Conservation (phyloP, 2,113 vertebrate genomes). For the Suricata suricatta region DNA sequence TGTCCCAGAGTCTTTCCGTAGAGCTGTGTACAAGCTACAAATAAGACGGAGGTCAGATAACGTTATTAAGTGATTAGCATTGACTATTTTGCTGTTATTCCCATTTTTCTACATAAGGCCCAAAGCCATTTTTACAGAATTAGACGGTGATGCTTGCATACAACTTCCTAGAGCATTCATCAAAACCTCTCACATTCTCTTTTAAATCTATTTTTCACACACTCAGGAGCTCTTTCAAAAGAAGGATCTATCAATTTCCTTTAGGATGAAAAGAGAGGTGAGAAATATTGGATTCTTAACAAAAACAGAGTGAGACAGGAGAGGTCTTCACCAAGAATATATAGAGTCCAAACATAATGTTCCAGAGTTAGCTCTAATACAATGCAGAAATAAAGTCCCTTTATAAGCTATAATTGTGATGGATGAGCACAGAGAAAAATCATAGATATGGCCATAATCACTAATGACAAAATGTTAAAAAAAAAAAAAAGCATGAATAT, state of each 20-base stretch:
- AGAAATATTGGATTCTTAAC: neutral
- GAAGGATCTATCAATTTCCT: neutral
- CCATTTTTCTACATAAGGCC: neutral
- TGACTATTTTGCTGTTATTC: neutral
- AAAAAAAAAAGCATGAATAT: neutral
- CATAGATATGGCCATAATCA: neutral
- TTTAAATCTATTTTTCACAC: neutral
- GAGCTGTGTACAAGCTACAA: constrained; percentile 93
- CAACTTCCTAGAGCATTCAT: neutral
- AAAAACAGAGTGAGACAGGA: neutral
- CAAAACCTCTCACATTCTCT: neutral
- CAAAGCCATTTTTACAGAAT: constrained; percentile 4
- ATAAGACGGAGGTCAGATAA: constrained; percentile 28
- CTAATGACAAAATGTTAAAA: neutral
- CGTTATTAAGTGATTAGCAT: neutral
- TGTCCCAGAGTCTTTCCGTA: constrained; percentile 89
- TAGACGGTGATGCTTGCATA: neutral
- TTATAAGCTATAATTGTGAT: neutral
- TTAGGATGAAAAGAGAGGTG: neutral
- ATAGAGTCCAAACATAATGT: neutral
- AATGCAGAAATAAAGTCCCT: neutral
- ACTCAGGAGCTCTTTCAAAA: neutral
- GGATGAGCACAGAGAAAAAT: neutral
- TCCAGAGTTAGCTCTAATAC: neutral
- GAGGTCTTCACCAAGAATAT: neutral